Evolutionary conservation across 2,888 invertebrate species (phyloP).

Genomic region (Philereme vetulata): DNA sequence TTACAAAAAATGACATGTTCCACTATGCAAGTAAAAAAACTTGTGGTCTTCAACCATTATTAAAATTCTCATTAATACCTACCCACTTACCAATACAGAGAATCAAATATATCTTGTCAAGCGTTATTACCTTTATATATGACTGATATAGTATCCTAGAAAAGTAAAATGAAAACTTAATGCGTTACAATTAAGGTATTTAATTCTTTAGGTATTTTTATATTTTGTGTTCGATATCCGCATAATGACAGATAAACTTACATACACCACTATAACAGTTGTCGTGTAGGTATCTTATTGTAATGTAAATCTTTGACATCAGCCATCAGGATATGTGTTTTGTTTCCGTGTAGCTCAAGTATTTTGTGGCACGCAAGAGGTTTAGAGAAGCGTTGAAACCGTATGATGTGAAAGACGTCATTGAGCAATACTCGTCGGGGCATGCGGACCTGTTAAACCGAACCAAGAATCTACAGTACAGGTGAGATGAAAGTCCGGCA

Average conservation of each 20-base stretch:
- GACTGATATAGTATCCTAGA: background rate
- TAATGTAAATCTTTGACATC: slow-evolving; percentile 26
- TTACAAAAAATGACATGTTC: slow-evolving; percentile 11
- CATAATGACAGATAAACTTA: background rate
- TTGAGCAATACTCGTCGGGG: slow-evolving; percentile 95
- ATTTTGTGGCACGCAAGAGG: slow-evolving; percentile 95
- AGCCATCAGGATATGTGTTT: slow-evolving; percentile 67
- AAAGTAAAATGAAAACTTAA: background rate
- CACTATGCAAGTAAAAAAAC: slow-evolving; percentile 1
- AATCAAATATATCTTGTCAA: slow-evolving; percentile 8
- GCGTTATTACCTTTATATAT: background rate
- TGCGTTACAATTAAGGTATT: background rate
- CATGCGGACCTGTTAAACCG: slow-evolving; percentile 94
- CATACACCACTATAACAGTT: background rate
- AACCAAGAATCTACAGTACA: slow-evolving; percentile 93
- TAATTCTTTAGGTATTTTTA: background rate
- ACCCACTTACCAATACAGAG: slow-evolving; percentile 19
- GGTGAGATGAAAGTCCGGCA: slow-evolving; percentile 79
- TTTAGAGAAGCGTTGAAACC: slow-evolving; percentile 96
- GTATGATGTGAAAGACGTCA: slow-evolving; percentile 97
- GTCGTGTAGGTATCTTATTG: slow-evolving; percentile 11
- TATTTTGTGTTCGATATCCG: background rate
- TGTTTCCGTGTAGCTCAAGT: slow-evolving; percentile 89
- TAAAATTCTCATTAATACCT: slow-evolving; percentile 1
- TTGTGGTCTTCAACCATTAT: background rate